A percentile compares a stretch with the other conserved stretches of the same genome.
Evolutionary conservation across 2,888 invertebrate genomes (phyloP).

Genomic region (Hyles lineata): DNA sequence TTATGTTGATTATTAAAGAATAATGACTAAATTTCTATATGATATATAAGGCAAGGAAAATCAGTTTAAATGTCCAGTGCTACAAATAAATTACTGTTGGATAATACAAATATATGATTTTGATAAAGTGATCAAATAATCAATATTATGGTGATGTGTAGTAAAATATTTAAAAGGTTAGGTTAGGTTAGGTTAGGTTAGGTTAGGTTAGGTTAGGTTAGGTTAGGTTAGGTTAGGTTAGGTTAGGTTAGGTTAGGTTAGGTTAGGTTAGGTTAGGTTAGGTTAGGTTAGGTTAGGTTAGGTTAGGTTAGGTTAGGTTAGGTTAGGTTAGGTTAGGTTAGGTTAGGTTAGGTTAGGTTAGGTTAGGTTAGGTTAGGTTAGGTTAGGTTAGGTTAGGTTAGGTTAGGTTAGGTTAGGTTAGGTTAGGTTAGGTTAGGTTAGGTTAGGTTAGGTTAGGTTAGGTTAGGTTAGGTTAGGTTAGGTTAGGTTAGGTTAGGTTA

Average conservation of each 20-base stretch:
- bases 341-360: constrained; percentile 32
- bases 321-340: constrained; percentile 41
- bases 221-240: constrained; percentile 41
- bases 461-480: constrained; percentile 41
- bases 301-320: constrained; percentile 42
- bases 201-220: no score
- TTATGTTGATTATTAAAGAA: no score
- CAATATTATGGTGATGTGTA: no score
- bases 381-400: constrained; percentile 41
- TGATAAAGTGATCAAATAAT: no score
- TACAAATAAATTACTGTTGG: no score
- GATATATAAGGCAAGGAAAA: no score
- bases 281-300: constrained; percentile 40
- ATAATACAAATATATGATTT: no score
- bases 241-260: constrained; percentile 39
- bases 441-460: constrained; percentile 41
- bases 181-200: no score
- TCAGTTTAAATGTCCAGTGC: no score
- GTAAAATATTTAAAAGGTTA: no score
- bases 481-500: constrained; percentile 40
- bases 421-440: constrained; percentile 43
- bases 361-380: no score
- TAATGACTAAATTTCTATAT: no score
- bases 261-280: constrained; percentile 44
- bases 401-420: constrained; percentile 42